A percentile compares a stretch with the other conserved stretches of the same genome.
Conservation (phyloP, 2,797 vertebrate genomes). For the Meda fulgida region DNA sequence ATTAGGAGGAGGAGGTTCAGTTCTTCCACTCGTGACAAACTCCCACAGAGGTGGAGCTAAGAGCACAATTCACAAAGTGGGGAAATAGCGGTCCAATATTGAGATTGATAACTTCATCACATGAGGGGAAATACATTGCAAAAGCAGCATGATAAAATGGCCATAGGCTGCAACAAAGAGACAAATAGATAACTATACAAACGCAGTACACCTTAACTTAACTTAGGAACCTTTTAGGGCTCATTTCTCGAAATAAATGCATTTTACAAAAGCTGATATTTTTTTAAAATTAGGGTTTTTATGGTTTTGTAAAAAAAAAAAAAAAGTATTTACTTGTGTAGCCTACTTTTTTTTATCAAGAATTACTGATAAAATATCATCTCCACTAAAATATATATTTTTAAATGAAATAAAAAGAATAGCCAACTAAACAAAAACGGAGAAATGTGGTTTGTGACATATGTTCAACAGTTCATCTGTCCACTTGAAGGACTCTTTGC, state of each 20-base stretch:
- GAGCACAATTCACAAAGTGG: constrained; percentile 68
- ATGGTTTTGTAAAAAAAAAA: neutral
- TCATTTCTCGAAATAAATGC: neutral
- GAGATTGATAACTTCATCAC: neutral
- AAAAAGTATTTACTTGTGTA: neutral
- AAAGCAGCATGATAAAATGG: neutral
- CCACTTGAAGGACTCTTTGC: constrained; percentile 32
- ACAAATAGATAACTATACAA: neutral
- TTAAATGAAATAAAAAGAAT: neutral
- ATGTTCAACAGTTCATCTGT: constrained; percentile 26
- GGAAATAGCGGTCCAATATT: neutral
- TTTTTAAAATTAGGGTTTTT: too few relatives aligned
- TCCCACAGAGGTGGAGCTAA: constrained; percentile 74
- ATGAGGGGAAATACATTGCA: neutral
- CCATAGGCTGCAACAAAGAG: neutral
- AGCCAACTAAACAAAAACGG: neutral
- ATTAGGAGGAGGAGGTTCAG: constrained; percentile 66
- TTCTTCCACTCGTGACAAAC: constrained; percentile 72
- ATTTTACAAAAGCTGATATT: neutral
- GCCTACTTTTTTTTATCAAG: neutral
- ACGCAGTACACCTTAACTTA: neutral
- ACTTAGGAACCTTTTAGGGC: too few relatives aligned
- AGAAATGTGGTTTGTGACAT: neutral
- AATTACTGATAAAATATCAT: neutral
- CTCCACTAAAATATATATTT: neutral